Conservation (phyloP, 2,113 vertebrate species). For the Gymnocephalus cernua region DNA sequence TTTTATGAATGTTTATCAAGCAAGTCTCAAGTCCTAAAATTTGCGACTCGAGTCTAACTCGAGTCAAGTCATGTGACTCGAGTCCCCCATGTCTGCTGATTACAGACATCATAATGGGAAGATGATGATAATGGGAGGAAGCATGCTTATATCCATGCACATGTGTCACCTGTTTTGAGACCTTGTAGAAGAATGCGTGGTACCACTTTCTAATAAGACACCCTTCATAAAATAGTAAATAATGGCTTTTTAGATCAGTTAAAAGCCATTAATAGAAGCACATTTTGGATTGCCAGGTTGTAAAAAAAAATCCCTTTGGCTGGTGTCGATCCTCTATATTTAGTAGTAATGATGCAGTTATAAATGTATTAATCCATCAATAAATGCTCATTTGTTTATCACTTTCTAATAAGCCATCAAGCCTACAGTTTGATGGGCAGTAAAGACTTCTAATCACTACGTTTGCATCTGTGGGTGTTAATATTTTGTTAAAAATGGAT, state of each 20-base stretch:
- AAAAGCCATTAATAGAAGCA: background rate
- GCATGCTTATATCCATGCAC: background rate
- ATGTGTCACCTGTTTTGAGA: constrained; percentile 14
- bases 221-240: background rate
- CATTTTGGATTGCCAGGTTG: background rate
- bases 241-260: background rate
- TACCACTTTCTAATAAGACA: background rate
- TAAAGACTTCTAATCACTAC: background rate
- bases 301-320: background rate
- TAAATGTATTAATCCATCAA: background rate
- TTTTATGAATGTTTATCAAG: too few relatives aligned
- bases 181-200: background rate
- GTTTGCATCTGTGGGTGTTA: background rate
- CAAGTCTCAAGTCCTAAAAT: too few relatives aligned
- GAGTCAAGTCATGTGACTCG: too few relatives aligned
- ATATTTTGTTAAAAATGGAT: background rate
- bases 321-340: background rate
- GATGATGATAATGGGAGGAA: too few relatives aligned
- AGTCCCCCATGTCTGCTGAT: too few relatives aligned
- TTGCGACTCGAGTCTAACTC: too few relatives aligned
- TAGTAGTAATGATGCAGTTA: background rate
- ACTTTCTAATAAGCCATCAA: background rate
- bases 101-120: constrained; percentile 41
- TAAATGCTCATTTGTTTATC: background rate
- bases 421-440: background rate